Percentiles rank a stretch among this genome's conserved stretches.
Conservation (phyloP, 2,888 invertebrate genomes). For the Plutella xylostella region DNA sequence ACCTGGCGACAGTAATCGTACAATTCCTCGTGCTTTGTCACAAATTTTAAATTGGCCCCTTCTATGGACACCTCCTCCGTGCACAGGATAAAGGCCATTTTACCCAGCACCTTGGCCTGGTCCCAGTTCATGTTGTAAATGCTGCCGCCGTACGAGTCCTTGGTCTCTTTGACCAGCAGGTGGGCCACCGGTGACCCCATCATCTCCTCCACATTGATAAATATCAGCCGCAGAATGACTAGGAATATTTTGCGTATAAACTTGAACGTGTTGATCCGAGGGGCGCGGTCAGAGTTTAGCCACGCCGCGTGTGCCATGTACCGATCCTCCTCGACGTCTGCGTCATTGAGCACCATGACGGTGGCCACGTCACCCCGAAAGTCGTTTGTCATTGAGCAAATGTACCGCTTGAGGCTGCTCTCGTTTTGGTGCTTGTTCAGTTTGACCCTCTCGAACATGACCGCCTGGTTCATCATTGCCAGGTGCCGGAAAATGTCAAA, state of each 20-base stretch:
- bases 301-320: background rate
- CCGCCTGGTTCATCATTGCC: background rate
- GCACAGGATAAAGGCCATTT: background rate
- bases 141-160: background rate
- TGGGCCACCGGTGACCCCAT: background rate
- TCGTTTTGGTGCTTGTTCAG: background rate
- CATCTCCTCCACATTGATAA: background rate
- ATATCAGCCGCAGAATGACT: background rate
- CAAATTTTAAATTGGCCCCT: background rate
- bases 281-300: background rate
- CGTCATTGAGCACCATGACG: background rate
- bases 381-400: background rate
- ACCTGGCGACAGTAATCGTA: background rate
- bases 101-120: background rate
- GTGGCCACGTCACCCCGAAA: background rate
- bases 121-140: background rate
- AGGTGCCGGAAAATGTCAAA: background rate
- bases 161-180: background rate
- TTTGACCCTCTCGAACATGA: background rate
- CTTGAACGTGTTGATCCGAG: background rate
- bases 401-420: background rate
- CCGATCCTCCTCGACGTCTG: background rate
- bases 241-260: background rate
- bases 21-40: background rate
- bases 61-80: background rate